phyloP scores from a whole-genome alignment of 2,113 vertebrate genomes.

The Chaetops frenatus region DNA sequence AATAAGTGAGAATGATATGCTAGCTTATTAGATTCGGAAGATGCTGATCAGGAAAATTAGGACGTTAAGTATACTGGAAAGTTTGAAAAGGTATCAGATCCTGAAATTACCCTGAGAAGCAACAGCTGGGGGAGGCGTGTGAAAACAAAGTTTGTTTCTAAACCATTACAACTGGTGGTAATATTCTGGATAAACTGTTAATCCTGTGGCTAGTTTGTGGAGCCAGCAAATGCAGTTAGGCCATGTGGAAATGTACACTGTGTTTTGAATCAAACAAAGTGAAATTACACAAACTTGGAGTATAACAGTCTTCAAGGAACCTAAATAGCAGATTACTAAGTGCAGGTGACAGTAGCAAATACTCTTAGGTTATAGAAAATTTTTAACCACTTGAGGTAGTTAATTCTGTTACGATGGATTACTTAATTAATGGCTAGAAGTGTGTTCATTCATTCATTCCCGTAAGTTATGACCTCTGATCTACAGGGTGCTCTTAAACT shows the following conservation, averaged over 20 bases:
- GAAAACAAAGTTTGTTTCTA: neutral
- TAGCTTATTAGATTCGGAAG: neutral
- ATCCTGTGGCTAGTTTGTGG: neutral
- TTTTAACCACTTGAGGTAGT: neutral
- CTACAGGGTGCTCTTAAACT: neutral
- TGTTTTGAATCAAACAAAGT: neutral
- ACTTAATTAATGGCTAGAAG: neutral
- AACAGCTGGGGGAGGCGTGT: fast-evolving
- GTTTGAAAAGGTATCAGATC: neutral
- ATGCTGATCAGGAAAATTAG: neutral
- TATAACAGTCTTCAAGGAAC: neutral
- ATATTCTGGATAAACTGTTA: neutral
- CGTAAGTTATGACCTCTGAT: neutral
- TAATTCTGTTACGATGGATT: neutral
- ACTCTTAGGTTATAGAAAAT: neutral
- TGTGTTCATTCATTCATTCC: neutral
- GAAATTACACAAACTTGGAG: neutral
- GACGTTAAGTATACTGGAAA: neutral
- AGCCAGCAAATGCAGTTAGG: neutral
- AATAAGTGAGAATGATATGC: neutral
- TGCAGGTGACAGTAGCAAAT: neutral
- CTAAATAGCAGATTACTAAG: neutral
- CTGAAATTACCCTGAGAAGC: neutral
- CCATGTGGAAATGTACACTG: neutral
- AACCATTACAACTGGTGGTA: neutral